These are phyloP conservation scores for Polymixis lichenea DNA, from an alignment of 2,888 invertebrate genomes.

Conservation along the genomic window DNA sequence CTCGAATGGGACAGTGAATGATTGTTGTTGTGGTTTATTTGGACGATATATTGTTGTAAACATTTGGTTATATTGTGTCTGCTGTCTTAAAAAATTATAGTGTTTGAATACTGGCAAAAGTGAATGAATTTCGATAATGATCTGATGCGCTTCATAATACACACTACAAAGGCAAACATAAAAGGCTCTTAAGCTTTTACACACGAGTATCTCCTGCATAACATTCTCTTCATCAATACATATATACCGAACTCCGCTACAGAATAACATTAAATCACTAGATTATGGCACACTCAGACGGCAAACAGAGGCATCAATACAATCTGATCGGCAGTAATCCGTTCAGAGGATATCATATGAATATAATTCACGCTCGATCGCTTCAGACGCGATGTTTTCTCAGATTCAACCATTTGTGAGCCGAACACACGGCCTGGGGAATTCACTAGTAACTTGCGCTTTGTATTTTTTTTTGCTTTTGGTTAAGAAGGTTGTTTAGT, in stretches of 20 bases:
- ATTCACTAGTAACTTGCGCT: conserved; percentile 6
- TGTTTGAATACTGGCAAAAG: neutral
- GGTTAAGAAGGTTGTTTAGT: neutral
- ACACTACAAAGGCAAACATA: neutral
- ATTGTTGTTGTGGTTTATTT: conserved; percentile 54
- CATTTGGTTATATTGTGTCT: neutral
- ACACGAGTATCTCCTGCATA: conserved; percentile 1
- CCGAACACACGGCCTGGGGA: conserved; percentile 47
- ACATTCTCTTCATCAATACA: conserved; percentile 41
- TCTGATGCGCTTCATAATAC: neutral
- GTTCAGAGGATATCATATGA: conserved; percentile 71
- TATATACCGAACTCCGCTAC: conserved; percentile 32
- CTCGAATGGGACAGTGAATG: conserved; percentile 46
- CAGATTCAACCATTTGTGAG: conserved; percentile 66
- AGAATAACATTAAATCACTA: conserved; percentile 62
- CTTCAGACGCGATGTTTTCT: conserved; percentile 73
- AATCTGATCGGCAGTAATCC: conserved; percentile 65
- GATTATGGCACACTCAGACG: conserved; percentile 59
- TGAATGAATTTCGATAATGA: neutral
- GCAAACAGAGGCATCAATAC: conserved; percentile 65
- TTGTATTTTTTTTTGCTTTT: neutral
- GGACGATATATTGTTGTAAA: conserved; percentile 30
- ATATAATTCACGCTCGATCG: conserved; percentile 76
- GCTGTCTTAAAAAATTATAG: neutral
- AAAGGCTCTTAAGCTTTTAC: neutral